Evolutionary conservation across 2,797 vertebrate genomes (phyloP), one percentile per base, ranked within the genome.

Genomic region (Mastacembelus armatus): DNA sequence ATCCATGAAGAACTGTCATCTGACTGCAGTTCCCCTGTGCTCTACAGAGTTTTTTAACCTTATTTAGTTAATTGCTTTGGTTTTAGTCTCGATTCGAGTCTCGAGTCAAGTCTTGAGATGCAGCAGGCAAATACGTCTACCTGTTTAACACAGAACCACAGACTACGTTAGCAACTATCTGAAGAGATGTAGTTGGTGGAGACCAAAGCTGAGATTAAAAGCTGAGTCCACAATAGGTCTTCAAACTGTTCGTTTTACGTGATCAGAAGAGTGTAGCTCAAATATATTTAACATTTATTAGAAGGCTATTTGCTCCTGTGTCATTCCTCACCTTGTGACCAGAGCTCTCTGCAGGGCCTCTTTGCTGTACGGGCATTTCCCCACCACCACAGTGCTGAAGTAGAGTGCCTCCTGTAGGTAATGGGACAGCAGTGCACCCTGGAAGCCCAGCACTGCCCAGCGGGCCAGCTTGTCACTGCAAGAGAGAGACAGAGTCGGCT

Each of bases 401-500:
- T 96, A 98, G 43, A 99, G 57, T 0, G 95, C 95, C 66, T 82
- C 87, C 80, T 98, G 93, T 14, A 99, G 91, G 83, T 95, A 96
- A 79, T 98, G 97, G 89, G 94, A 94, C 74, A 99, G 85, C 65
- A 99, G 93, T 1, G 96, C 96, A 0, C 98, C 98, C 72, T 99
- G 97, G 85, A 96, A 96, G 22, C 98, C 98, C 4, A 99, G 85
- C 39, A 96, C 92, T 0, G 91, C 93, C 97, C 97, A 99, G 36
- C 96, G 95, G 19, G 96, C 94, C 80, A 99, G 71, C 78, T 99
- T 99, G 82, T 99, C 98, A 2, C 97, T 98, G 88, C 98, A 99
- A 73, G 96, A 98, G 83, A 99, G 96, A 16, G 97, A 98, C 45
- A 92, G 73, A 0, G 97, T 98, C 4, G 92, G 93, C 59, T 96